Evolutionary conservation across 2,797 vertebrate species (phyloP).

Genomic region (Lepus townsendii): DNA sequence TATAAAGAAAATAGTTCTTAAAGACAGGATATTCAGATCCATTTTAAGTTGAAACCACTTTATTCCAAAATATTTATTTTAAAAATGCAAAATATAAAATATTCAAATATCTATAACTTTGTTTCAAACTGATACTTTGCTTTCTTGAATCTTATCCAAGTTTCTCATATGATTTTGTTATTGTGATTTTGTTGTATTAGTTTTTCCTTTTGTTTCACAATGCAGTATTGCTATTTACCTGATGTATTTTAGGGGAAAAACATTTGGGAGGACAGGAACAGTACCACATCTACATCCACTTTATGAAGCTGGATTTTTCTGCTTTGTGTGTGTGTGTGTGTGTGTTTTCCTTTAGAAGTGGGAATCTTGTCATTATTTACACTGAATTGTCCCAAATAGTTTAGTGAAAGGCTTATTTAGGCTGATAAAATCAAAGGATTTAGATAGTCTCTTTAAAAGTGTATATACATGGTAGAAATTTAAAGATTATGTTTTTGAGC

Average conservation of each 20-base stretch:
- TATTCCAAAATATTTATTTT: neutral
- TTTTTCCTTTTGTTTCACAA: neutral
- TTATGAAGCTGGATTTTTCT: neutral
- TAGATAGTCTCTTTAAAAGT: neutral
- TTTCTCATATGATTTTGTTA: neutral
- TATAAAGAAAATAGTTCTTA: slow-evolving; percentile 77
- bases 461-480: neutral
- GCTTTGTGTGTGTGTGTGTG: neutral
- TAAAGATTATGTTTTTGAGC: slow-evolving; percentile 6
- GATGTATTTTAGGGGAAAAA: too few species aligned
- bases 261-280: neutral
- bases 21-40: slow-evolving; percentile 60
- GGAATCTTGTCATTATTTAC: neutral
- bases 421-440: neutral
- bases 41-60: slow-evolving; percentile 43
- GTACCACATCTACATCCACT: neutral
- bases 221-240: neutral
- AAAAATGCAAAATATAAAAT: neutral
- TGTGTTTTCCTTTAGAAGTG: neutral
- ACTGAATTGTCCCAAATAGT: neutral
- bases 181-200: neutral
- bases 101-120: neutral
- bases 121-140: neutral
- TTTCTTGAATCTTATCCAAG: neutral
- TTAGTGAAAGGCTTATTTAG: neutral